These are phyloP conservation scores for Tokudaia tokunoshimensis DNA, from an alignment of 2,797 vertebrate species.

Conservation along the genomic window DNA sequence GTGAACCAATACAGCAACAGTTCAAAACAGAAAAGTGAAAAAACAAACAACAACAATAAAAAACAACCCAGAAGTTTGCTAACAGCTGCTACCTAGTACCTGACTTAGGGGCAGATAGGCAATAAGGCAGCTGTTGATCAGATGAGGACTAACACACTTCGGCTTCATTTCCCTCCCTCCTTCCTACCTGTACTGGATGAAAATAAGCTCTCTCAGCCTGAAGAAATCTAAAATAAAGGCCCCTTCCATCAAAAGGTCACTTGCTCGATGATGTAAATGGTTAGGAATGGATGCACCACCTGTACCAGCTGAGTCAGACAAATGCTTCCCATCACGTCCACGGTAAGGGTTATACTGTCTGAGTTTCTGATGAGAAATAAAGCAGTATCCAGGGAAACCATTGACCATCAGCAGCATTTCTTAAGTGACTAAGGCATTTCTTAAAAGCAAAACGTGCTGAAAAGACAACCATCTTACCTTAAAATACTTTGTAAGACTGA, in stretches of 20 bases:
- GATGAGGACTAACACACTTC: background rate
- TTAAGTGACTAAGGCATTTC: background rate
- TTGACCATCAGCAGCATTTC: conserved; percentile 7
- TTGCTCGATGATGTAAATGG: conserved; percentile 44
- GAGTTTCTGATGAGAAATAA: conserved; percentile 51
- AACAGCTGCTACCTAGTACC: background rate
- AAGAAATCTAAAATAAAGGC: conserved; percentile 72
- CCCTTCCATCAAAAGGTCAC: conserved; percentile 65
- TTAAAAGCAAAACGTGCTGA: conserved; percentile 46
- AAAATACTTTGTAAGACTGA: conserved; percentile 30
- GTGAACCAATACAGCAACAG: conserved; percentile 22
- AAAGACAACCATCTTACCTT: conserved; percentile 9
- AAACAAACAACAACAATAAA: background rate
- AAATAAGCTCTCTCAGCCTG: conserved; percentile 53
- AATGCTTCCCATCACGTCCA: conserved; percentile 57
- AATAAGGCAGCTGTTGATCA: conserved; percentile 33
- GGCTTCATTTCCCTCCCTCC: background rate
- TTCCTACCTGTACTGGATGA: conserved; percentile 9
- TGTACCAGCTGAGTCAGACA: conserved; percentile 60
- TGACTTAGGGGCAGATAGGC: background rate
- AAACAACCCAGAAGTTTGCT: background rate
- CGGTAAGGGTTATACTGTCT: conserved; percentile 36
- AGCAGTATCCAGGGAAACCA: conserved; percentile 16
- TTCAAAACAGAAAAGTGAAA: conserved; percentile 27
- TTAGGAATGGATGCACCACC: conserved; percentile 77